Evolutionary conservation across 2,797 vertebrate species (phyloP), one percentile per base, ranked within the genome.

Genomic region (Tangara arthus): DNA sequence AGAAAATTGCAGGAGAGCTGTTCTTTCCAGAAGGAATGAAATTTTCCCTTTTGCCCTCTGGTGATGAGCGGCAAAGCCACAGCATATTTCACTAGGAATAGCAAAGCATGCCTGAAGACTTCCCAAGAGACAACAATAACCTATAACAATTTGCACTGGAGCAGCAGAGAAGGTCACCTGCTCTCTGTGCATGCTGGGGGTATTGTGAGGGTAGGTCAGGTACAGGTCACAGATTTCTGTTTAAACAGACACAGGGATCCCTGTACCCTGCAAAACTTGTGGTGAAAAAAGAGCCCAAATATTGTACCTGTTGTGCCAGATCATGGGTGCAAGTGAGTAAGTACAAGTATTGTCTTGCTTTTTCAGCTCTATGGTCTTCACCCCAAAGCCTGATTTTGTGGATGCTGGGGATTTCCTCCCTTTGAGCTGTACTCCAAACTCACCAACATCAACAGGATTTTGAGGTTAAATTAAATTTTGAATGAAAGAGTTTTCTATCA

Each of bases 201-300:
- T 72, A 69, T 56, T 66, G 59, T 49, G 53, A 83, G 47, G 46
- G 35, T 81, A 85, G 89, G 94, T 95, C 94, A 95, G 79, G 57
- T 86, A 76, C 76, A 93, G 93, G 92, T 92, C 93, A 92, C 4
- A 2, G 44, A 59, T 72, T 89, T 92, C 65, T 93, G 30, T 73
- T 91, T 82, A 19, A 90, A 81, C 46, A 87, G 49, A 47, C 72
- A 52, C 89, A 75, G 68, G 35, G 92, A 39, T 41, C 79, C 61
- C n/a, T 57, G 35, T 37, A 47, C 35, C 61, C 60, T 92, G 71
- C 42, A 87, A 86, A 94, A 91, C 18, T 39, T 14, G 13, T n/a
- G 26, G 56, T 68, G 34, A 78, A 42, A 68, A 91, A 91, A 5
- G 30, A 68, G 28, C 18, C 60, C 46, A 53, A 75, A 72, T 86